Evolutionary conservation across 2,888 invertebrate species (phyloP).

Genomic region (Andrena flavipes): DNA sequence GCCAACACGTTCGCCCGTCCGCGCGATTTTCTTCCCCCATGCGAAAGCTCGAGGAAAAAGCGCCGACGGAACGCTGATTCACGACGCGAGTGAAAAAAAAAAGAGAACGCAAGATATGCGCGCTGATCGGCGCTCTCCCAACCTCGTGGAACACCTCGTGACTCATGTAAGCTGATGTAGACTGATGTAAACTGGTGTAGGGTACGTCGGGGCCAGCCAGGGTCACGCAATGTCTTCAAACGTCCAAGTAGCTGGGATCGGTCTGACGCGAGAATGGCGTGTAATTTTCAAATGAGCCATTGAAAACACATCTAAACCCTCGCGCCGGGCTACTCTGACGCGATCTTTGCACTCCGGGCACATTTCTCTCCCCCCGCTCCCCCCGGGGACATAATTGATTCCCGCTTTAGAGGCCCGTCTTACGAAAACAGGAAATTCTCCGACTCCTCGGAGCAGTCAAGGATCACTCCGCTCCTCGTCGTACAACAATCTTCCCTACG

Average conservation of each 20-base stretch:
- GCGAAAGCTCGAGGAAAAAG: slow-evolving; percentile 27
- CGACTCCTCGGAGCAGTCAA: background rate
- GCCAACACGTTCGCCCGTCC: background rate
- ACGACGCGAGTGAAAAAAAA: slow-evolving; percentile 22
- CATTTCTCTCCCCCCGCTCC: background rate
- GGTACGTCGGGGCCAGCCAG: slow-evolving; percentile 36
- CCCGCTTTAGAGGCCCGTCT: background rate
- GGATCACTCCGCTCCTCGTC: background rate
- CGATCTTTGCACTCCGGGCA: slow-evolving; percentile 37
- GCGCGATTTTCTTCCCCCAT: background rate
- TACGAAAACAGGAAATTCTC: too few relatives aligned
- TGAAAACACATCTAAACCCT: slow-evolving; percentile 50
- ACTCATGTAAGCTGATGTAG: slow-evolving; percentile 66
- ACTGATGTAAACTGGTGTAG: slow-evolving; percentile 67
- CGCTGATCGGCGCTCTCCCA: slow-evolving; percentile 47
- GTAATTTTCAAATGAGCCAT: slow-evolving; percentile 72
- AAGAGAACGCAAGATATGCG: background rate
- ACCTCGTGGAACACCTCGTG: slow-evolving; percentile 37
- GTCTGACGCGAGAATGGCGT: slow-evolving; percentile 70
- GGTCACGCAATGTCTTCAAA: slow-evolving; percentile 70
- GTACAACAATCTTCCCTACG: background rate
- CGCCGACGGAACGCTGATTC: slow-evolving; percentile 58
- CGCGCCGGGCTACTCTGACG: slow-evolving; percentile 26
- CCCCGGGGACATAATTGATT: slow-evolving; percentile 32
- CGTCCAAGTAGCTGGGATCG: slow-evolving; percentile 60